phyloP scores from a whole-genome alignment of 2,888 invertebrate species.

The Aphrophora alni region DNA sequence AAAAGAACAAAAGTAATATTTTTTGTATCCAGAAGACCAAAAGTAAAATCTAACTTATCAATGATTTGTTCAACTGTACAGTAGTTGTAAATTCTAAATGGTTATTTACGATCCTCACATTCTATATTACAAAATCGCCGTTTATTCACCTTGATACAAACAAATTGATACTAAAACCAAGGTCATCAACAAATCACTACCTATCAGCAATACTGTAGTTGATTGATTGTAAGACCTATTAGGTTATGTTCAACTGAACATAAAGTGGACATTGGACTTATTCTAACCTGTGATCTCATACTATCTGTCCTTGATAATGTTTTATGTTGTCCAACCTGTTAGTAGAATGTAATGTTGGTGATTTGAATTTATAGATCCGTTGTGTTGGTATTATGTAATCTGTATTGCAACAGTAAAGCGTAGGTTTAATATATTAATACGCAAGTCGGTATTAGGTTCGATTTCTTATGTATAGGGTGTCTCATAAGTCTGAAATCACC shows the following conservation, averaged over 20 bases:
- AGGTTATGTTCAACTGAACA: neutral
- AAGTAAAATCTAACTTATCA: too few relatives aligned
- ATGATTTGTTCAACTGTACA: too few relatives aligned
- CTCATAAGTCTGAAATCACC: neutral
- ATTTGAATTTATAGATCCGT: conserved; percentile 9
- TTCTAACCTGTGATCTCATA: neutral
- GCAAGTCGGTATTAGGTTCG: neutral
- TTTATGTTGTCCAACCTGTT: conserved; percentile 9
- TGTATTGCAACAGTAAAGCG: neutral
- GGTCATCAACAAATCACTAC: too few relatives aligned
- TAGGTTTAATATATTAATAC: neutral
- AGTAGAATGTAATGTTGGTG: neutral
- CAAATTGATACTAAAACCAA: too few relatives aligned
- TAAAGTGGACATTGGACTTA: neutral
- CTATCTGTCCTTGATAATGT: neutral
- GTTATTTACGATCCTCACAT: too few relatives aligned
- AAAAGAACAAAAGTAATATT: too few relatives aligned
- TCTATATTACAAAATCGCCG: too few relatives aligned
- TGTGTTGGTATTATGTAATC: neutral
- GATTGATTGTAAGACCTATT: too few relatives aligned
- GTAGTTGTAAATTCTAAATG: too few relatives aligned
- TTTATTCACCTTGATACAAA: too few relatives aligned
- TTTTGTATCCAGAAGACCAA: too few relatives aligned
- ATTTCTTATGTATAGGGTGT: neutral
- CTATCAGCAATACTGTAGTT: too few relatives aligned